Conservation (phyloP, 1,140 invertebrate genomes). For the Planococcus citri region DNA sequence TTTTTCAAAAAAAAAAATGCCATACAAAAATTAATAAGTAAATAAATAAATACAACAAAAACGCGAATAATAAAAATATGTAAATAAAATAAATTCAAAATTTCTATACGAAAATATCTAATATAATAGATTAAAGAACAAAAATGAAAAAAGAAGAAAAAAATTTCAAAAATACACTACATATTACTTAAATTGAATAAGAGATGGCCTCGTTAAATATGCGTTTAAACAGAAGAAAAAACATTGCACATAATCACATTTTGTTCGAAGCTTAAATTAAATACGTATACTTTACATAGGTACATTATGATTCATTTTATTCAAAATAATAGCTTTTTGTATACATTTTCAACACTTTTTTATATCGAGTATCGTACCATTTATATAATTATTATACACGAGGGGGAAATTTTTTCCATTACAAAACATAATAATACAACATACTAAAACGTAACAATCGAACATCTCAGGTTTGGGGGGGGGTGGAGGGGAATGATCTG, state of each 20-base stretch:
- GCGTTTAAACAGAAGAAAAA: slow-evolving; percentile 1
- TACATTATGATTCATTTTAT: too few relatives aligned
- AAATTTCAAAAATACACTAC: not conserved
- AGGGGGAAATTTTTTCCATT: not conserved
- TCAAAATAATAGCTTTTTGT: too few relatives aligned
- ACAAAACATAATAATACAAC: not conserved
- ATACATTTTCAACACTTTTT: too few relatives aligned
- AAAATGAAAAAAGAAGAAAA: not conserved
- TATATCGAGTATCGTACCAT: too few relatives aligned
- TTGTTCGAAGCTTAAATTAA: not conserved
- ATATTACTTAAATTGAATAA: slow-evolving; percentile 1
- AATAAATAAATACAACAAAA: not conserved
- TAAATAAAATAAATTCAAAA: not conserved
- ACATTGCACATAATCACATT: not conserved
- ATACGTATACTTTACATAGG: not conserved
- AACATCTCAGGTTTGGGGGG: too few relatives aligned
- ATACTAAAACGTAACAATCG: too few relatives aligned
- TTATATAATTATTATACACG: not conserved
- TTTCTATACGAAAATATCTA: not conserved
- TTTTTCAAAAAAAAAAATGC: not conserved
- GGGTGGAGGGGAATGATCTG: too few relatives aligned
- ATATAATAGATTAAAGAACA: too few relatives aligned
- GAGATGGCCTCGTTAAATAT: not conserved
- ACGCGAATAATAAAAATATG: slow-evolving; percentile 3
- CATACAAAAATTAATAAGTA: not conserved